Evolutionary conservation across 2,888 invertebrate genomes (phyloP).

Genomic region (Cerastis rubricosa): DNA sequence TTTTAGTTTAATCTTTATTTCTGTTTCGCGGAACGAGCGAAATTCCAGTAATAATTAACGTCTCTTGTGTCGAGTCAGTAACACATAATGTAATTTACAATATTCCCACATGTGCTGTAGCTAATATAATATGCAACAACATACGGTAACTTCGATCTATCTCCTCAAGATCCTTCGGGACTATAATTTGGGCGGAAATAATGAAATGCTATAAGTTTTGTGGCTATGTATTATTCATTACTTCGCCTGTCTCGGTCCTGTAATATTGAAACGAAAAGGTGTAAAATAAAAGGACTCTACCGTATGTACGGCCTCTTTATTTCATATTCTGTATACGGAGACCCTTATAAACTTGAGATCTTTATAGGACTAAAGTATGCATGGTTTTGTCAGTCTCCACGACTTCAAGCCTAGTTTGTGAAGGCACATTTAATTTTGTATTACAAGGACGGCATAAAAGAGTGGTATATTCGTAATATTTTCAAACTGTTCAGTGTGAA

Average conservation of each 20-base stretch:
- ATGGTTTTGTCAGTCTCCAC: constrained; percentile 46
- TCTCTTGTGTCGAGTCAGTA: constrained; percentile 37
- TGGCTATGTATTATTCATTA: constrained; percentile 76
- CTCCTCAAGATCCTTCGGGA: constrained; percentile 71
- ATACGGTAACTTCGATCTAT: constrained; percentile 75
- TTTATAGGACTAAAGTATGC: constrained; percentile 53
- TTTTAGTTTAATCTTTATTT: constrained; percentile 35
- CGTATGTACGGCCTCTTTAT: constrained; percentile 45
- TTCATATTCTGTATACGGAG: constrained; percentile 44
- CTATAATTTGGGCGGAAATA: constrained; percentile 79
- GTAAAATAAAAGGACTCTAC: constrained; percentile 50
- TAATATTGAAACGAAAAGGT: constrained; percentile 57
- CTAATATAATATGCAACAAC: constrained; percentile 79
- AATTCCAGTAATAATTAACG: constrained; percentile 50
- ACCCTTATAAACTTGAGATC: constrained; percentile 57
- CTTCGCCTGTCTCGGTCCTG: constrained; percentile 43
- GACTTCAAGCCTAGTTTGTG: constrained; percentile 29
- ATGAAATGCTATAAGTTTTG: constrained; percentile 78
- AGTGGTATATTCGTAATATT: constrained; percentile 31
- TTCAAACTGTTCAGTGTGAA: constrained; percentile 5
- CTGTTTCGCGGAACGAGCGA: constrained; percentile 20
- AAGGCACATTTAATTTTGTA: constrained; percentile 35
- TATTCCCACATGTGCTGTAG: constrained; percentile 70
- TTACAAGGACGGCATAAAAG: constrained; percentile 39
- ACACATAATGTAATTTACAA: constrained; percentile 66